Conservation (phyloP, 2,113 vertebrate genomes). For the Redunca redunca region DNA sequence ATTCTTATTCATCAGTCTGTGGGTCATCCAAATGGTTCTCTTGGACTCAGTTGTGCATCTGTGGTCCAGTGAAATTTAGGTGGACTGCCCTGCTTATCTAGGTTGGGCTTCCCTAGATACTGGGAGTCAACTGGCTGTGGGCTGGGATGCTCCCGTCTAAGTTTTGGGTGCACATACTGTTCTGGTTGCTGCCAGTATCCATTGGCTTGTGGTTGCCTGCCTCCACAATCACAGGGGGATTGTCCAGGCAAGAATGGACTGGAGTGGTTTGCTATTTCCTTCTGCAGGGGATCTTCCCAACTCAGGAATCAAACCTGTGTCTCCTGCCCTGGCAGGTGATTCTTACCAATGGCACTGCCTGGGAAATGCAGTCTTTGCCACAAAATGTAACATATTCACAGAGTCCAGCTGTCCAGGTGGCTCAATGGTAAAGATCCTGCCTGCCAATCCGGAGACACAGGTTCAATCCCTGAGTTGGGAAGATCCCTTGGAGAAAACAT, state of each 20-base stretch:
- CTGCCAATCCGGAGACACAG: neutral
- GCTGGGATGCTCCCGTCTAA: neutral
- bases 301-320: neutral
- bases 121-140: neutral
- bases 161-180: neutral
- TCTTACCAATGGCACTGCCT: neutral
- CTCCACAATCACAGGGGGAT: neutral
- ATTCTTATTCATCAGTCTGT: neutral
- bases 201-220: neutral
- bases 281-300: neutral
- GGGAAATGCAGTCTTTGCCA: neutral
- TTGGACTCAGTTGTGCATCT: fast-evolving
- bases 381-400: neutral
- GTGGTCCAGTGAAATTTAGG: neutral
- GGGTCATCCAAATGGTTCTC: neutral
- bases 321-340: neutral
- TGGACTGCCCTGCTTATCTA: neutral
- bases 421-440: neutral
- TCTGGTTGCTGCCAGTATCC: neutral
- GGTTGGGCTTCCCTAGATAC: neutral
- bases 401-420: neutral
- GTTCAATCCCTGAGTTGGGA: neutral
- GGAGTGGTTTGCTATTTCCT: neutral
- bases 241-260: neutral
- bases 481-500: neutral